phyloP scores from a whole-genome alignment of 2,797 vertebrate genomes.

The Muscicapa striata region DNA sequence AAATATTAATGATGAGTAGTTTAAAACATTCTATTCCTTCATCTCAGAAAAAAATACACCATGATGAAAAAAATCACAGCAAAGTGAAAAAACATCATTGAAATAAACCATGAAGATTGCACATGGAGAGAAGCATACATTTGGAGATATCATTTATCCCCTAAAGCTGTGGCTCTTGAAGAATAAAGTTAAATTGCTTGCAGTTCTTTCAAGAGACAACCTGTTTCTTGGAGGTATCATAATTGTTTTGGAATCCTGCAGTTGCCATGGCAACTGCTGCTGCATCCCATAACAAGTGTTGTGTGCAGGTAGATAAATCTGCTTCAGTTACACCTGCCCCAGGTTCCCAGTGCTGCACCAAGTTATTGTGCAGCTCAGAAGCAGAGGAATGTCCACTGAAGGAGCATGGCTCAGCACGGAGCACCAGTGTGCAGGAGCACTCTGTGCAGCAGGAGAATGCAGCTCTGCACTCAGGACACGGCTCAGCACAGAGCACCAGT shows the following conservation, averaged over 20 bases:
- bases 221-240: slow-evolving; percentile 45
- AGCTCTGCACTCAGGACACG: slow-evolving; percentile 31
- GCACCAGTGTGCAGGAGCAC: not conserved
- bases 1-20: not conserved
- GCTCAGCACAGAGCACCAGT: not conserved
- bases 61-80: not conserved
- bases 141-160: not conserved
- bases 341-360: not conserved
- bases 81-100: not conserved
- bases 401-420: slow-evolving; percentile 33
- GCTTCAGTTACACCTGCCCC: slow-evolving; percentile 55
- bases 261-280: slow-evolving; percentile 74
- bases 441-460: not conserved
- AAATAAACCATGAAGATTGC: not conserved
- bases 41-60: not conserved
- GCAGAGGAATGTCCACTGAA: slow-evolving; percentile 13
- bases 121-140: not conserved
- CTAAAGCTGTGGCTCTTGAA: not conserved
- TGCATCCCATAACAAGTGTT: slow-evolving; percentile 65
- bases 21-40: not conserved
- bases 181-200: not conserved
- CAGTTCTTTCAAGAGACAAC: slow-evolving; percentile 21
- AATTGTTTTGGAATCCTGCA: slow-evolving; percentile 58
- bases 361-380: not conserved
- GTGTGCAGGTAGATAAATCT: slow-evolving; percentile 64